Evolutionary conservation across 2,797 vertebrate species (phyloP).

Genomic region (Chaetodon trifasciatus): DNA sequence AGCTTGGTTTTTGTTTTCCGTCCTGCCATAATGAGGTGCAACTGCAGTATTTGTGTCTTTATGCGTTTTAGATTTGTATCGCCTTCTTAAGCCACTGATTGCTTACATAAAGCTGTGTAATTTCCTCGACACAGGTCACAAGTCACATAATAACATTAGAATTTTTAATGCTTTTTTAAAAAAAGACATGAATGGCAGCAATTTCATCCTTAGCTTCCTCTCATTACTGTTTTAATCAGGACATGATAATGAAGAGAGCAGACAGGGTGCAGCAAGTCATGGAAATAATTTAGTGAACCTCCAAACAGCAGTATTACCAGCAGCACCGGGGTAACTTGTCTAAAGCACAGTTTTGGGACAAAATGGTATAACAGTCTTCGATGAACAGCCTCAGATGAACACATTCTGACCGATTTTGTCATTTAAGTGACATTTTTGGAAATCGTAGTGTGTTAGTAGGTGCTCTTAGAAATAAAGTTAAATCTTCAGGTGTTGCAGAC

Average conservation of each 20-base stretch:
- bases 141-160: constrained; percentile 25
- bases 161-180: constrained; percentile 23
- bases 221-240: constrained; percentile 63
- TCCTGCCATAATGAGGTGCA: neutral
- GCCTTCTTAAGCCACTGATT: constrained; percentile 6
- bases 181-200: constrained; percentile 28
- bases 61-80: neutral
- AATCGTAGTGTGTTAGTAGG: neutral
- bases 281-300: constrained; percentile 39
- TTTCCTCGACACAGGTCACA: constrained; percentile 19
- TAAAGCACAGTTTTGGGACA: constrained; percentile 9
- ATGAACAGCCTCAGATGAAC: neutral
- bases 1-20: constrained; percentile 1
- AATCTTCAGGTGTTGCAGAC: neutral
- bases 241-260: constrained; percentile 54
- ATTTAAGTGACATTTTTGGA: constrained; percentile 1
- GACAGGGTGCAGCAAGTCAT: constrained; percentile 36
- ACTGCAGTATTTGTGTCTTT: neutral
- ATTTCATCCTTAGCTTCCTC: constrained; percentile 47
- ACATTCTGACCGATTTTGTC: neutral
- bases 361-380: neutral
- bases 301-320: constrained; percentile 19
- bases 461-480: neutral
- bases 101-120: constrained; percentile 21
- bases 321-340: neutral